phyloP scores from a whole-genome alignment of 2,888 invertebrate species.

The Ptilodon capucinus region DNA sequence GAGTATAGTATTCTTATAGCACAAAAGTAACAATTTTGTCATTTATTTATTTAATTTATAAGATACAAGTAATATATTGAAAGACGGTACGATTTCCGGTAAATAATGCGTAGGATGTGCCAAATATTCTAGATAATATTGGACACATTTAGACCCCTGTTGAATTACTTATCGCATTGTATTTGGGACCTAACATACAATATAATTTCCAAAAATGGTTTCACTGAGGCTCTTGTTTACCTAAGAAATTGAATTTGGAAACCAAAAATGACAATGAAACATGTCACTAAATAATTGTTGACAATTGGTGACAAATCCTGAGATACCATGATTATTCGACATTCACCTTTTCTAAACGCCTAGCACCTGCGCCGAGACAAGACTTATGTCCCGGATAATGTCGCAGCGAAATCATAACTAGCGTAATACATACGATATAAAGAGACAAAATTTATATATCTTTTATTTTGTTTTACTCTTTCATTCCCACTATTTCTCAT shows the following conservation, averaged over 20 bases:
- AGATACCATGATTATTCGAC: no score
- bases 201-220: neutral
- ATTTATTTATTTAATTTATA: conserved; percentile 18
- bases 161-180: neutral
- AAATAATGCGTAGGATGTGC: conserved; percentile 20
- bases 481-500: no score
- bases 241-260: neutral
- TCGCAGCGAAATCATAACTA: no score
- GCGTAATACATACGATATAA: no score
- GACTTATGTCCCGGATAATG: no score
- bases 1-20: conserved; percentile 11
- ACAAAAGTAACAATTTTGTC: conserved; percentile 25
- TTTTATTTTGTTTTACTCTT: no score
- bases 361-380: no score
- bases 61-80: conserved; percentile 14
- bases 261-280: no score
- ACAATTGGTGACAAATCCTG: neutral
- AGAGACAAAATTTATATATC: no score
- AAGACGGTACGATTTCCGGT: conserved; percentile 15
- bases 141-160: neutral
- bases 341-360: no score
- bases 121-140: neutral
- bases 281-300: no score
- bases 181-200: conserved; percentile 24
- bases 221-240: neutral